Evolutionary conservation across 2,888 invertebrate genomes (phyloP).

Genomic region (Conops quadrifasciatus): DNA sequence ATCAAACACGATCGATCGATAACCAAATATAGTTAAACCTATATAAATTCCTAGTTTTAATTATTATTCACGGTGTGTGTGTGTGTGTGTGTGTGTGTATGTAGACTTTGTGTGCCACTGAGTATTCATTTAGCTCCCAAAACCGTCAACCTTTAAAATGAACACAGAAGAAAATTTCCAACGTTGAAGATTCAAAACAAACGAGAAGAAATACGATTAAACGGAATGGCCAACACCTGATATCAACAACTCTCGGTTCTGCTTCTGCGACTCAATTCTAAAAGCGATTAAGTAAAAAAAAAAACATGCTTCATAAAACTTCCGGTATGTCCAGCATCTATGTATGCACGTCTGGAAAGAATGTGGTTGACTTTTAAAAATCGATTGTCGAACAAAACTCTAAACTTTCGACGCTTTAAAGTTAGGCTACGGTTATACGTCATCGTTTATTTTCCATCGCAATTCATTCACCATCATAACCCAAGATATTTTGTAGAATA

Average conservation of each 20-base stretch:
- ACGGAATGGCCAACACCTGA: not conserved
- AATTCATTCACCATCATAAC: too few relatives aligned
- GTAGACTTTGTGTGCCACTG: too few relatives aligned
- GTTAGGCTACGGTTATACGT: not conserved
- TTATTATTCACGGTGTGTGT: conserved; percentile 32
- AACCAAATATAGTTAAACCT: conserved; percentile 30
- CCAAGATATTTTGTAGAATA: too few relatives aligned
- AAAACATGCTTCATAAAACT: conserved; percentile 1
- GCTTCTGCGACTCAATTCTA: not conserved
- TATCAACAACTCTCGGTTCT: not conserved
- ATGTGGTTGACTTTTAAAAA: conserved; percentile 24
- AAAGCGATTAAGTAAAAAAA: not conserved
- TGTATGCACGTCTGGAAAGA: not conserved
- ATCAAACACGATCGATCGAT: conserved; percentile 24
- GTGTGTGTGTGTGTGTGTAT: not conserved
- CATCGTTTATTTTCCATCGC: too few relatives aligned
- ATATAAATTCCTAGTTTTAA: conserved; percentile 25
- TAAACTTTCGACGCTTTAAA: not conserved
- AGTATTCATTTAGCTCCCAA: too few relatives aligned
- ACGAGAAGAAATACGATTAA: not conserved
- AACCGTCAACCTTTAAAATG: not conserved
- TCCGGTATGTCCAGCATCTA: not conserved
- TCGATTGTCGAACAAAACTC: conserved; percentile 18
- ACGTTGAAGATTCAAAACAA: not conserved
- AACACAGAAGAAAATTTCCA: not conserved